Base-by-base conservation (phyloP, 2,797 vertebrate species). In the Chaenodraco wilsoni region DNA sequence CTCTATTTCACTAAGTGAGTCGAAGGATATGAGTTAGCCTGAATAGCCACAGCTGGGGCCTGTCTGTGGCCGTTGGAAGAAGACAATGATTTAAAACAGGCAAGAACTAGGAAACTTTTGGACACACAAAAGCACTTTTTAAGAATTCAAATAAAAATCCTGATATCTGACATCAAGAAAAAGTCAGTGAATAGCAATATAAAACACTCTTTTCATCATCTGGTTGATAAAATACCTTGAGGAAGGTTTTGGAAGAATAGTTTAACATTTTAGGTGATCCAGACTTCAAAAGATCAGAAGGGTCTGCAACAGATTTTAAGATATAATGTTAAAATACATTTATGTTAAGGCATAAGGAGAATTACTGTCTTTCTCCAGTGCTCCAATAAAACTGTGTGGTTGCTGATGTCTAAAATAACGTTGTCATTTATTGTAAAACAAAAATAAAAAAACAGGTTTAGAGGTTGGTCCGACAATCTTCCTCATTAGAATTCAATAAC, bases 21-120 rank as follows among this genome's bases (percentile, higher is more conserved):
- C 82, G 79, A 84, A 86, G 84, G 81, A 82, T 69, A 43, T 87
- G 84, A 83, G 81, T 57, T 3, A 59, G 78, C 21, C 65, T 77
- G 54, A 65, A 68, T 72, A 69, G 59, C 59, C 76, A 68, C 83
- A 82, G 81, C 78, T 81, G 67, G 54, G 72, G 55, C 9, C 61
- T 40, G 71, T 76, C 78, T 71, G 56, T 31, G 45, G 72, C 70
- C 52, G 1, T n/a, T 59, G 52, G 61, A 65, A 75, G 77, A 74
- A 33, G 66, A 72, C 52, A 6, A 0, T 84, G 73, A 89, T 85
- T 79, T n/a, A 41, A 81, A 87, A 82, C 80, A 87, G 80, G 78
- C 65, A 37, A 68, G 31, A 40, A 54, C 55, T 69, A 19, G 65
- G 69, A 82, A 81, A 77, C 65, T 69, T 58, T 59, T 5, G 59